Base-by-base conservation (phyloP, 2,888 invertebrate genomes). In the Platypus cylindrus region DNA sequence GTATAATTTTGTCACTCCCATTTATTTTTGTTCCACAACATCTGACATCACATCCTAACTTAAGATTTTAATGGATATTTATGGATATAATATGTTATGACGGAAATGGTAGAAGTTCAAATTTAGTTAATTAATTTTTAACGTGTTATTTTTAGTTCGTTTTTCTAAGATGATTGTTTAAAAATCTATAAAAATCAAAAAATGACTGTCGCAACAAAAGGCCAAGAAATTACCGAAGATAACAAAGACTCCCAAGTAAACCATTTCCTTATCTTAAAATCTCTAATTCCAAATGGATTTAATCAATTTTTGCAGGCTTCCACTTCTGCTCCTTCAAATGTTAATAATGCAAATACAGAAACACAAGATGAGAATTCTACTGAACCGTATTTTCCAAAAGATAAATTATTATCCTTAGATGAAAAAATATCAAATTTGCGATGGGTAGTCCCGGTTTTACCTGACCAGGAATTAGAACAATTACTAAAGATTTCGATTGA, bases 391-490 rank as follows among this genome's bases (percentile, higher is more conserved):
- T 95, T 94, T 71, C 94, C 94, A 43, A 73, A 80, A 55, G 75
- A 78, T 31, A 89, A 91, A 63, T 67, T 95, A 58, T 77, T 79
- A 48, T 78, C 82, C 50, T 68, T 95, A 51, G 93, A 94, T 66
- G 93, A 93, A 60, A 94, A 94, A 73, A 91, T 95, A 59, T 90
- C 90, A 51, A 82, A 84, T 66, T 82, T 91, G 38, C 73, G 94
- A 53, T 95, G 95, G 95, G 90, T 95, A 43, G 94, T 95, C 32
- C 95, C 95, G 20, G 95, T 95, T 33, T 66, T 95, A 54, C 93
- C 95, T 8, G 91, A 93, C 53, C 93, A 94, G 65, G 94, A 95
- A 64, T 66, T 95, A 51, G 93, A 94, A 66, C 78, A 85, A 53
- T 71, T 95, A 47, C 68, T 95, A 44, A 79, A 86, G 64, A 85